Base-by-base conservation (phyloP, 37 sponge, comb jelly and placozoan species). In the Beroe ovata region DNA sequence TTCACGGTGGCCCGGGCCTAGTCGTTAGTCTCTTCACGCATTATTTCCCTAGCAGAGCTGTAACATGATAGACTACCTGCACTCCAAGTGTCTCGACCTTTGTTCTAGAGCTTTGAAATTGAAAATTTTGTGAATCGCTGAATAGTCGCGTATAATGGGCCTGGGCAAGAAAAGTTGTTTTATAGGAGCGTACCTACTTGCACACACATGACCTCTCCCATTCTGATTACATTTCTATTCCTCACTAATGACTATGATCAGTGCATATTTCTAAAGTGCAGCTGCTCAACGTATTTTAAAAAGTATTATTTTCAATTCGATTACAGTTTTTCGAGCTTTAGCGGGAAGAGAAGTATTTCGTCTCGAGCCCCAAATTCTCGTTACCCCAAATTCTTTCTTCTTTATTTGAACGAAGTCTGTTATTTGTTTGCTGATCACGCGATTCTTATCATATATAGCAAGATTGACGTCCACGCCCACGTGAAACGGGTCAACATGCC, bases 391-490 rank as follows among this genome's bases (percentile, higher is more conserved):
- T 11, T 11, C 54, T 47, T 47, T 47, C 54, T 16, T 16, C 54
- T 47, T 47, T 47, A 6, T 47, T 11, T 11, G 11, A 47, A 6
- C 54, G 6, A 16, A 47, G 11, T 11, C 11, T 47, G 54, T 47
- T 47, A 6, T 16, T 11, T 47, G 6, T 47, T 47, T 11, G 54
- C n/a, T n/a, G n/a, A n/a, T n/a, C n/a, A n/a, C n/a, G n/a, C n/a
- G n/a, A n/a, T n/a, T n/a, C n/a, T 47, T 47, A 47, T 6, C 54
- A 47, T 16, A 47, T 47, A 47, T 16, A 16, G 3, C 63, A 62
- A 4, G 29, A 62, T 62, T 28, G 63, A 62, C 23, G 63, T 62
- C 23, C 63, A 62, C 63, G 63, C 63, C 23, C 63, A 23, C 20
- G 21, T 62, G 19, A 21, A 62, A 23, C 63, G 4, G 28, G 63